Evolutionary conservation across 1,140 invertebrate species (phyloP).

Genomic region (Galleria mellonella): DNA sequence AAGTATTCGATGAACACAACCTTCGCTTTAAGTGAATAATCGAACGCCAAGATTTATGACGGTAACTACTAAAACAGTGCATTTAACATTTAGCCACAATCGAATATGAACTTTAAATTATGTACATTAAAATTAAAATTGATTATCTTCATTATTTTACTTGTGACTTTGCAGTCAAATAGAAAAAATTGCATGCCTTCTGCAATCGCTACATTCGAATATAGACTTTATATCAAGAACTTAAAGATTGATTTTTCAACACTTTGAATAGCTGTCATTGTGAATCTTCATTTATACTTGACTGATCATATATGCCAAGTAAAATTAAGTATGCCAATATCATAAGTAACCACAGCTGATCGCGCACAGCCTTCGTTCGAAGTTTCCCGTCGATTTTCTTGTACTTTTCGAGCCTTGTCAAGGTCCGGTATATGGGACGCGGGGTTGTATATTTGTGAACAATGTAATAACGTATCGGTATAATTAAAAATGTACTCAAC

Average conservation of each 20-base stretch:
- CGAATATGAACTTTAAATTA: slow-evolving; percentile 13
- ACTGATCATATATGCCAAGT: slow-evolving; percentile 61
- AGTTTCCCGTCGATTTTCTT: slow-evolving; percentile 68
- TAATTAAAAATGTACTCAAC: too few relatives aligned
- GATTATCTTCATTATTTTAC: too few relatives aligned
- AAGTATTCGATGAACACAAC: slow-evolving; percentile 12
- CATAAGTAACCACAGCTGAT: slow-evolving; percentile 57
- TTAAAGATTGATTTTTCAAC: neutral
- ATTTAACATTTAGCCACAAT: slow-evolving; percentile 7
- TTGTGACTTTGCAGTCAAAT: too few relatives aligned
- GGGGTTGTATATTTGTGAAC: too few relatives aligned
- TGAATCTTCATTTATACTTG: slow-evolving; percentile 30
- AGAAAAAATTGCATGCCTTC: neutral
- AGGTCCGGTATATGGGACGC: slow-evolving; percentile 38
- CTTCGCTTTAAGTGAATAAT: slow-evolving; percentile 38
- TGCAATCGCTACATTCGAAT: neutral
- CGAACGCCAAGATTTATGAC: slow-evolving; percentile 39
- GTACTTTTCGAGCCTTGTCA: slow-evolving; percentile 54
- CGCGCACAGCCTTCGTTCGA: slow-evolving; percentile 55
- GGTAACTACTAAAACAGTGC: slow-evolving; percentile 10
- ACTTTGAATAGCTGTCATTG: neutral
- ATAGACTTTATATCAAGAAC: too few relatives aligned
- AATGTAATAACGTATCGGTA: too few relatives aligned
- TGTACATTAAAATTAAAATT: too few relatives aligned
- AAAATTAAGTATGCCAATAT: slow-evolving; percentile 72